Base-by-base conservation (phyloP, 2,888 invertebrate genomes). In the Spilarctia lutea region DNA sequence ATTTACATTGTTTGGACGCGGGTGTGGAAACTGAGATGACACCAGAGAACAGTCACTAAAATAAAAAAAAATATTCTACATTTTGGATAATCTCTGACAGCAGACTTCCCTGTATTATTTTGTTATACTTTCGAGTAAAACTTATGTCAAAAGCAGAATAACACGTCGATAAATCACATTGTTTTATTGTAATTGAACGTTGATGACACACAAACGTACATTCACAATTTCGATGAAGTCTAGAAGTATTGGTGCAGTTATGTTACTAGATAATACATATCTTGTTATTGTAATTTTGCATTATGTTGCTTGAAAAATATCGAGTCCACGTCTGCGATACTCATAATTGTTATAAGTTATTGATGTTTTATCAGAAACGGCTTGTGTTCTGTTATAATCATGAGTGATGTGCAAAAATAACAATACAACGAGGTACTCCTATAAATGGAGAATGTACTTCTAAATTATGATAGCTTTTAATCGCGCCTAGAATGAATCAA, bases 151-250 rank as follows among this genome's bases (percentile, higher is more conserved):
- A 56, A 56, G 35, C 48, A 42, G 24, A 79, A 83, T 70, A 84
- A 83, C 83, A 80, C 63, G 42, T 68, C 76, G 66, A 76, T 80
- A 83, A 80, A 81, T 83, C n/a, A 56, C 73, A 77, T 79, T 42
- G 33, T 72, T 74, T 76, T 75, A 63, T 77, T 77, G 77, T 81
- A 78, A 87, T 83, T 83, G 79, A 83, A 83, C 80, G 76, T 79
- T 70, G 84, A 87, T 86, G 86, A 79, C 79, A 56, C 39, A 75
- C 75, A 65, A 65, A 67, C 73, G 52, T 56, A 27, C 65, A n/a
- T 35, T 63, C 60, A 70, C 72, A 73, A 68, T 75, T 75, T 76
- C 68, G n/a, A 68, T 71, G 69, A 68, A 67, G 27, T 74, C 72
- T 69, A 77, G 75, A 56, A 65, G 24, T 65, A 63, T 75, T 35